Conservation (phyloP, 2,113 vertebrate species). For the Clarias macrocephalus region DNA sequence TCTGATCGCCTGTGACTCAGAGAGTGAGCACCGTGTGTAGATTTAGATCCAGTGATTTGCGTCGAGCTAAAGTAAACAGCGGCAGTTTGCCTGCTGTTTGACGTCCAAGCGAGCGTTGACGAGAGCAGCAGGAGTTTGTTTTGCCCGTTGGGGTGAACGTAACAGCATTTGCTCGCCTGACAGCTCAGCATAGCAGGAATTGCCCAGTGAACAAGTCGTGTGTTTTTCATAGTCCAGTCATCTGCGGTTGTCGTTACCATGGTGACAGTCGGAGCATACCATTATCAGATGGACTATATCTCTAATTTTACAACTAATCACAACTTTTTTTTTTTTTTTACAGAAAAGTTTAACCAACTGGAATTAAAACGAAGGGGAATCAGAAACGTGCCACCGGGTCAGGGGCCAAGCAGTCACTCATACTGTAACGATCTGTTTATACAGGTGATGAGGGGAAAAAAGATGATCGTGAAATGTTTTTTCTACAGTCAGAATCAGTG, state of each 20-base stretch:
- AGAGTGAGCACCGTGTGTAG: constrained; percentile 17
- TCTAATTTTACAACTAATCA: too few relatives aligned
- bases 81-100: constrained; percentile 31
- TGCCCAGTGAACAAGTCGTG: not conserved
- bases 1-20: constrained; percentile 43
- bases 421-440: constrained; percentile 35
- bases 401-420: not conserved
- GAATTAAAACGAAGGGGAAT: constrained; percentile 42
- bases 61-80: constrained; percentile 29
- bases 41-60: constrained; percentile 23
- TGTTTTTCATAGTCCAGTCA: not conserved
- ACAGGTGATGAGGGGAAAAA: constrained; percentile 36
- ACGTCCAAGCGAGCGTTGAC: constrained; percentile 24
- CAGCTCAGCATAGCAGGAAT: constrained; percentile 10
- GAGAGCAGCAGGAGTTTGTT: constrained; percentile 22
- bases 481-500: not conserved
- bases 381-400: constrained; percentile 32
- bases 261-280: not conserved
- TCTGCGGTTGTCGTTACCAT: not conserved
- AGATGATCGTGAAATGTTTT: not conserved
- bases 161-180: constrained; percentile 34
- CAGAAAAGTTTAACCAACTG: too few relatives aligned
- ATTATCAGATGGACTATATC: not conserved
- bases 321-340: too few relatives aligned
- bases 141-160: not conserved